Conservation (phyloP, 2,113 vertebrate genomes). For the Rousettus leschenaultii region DNA sequence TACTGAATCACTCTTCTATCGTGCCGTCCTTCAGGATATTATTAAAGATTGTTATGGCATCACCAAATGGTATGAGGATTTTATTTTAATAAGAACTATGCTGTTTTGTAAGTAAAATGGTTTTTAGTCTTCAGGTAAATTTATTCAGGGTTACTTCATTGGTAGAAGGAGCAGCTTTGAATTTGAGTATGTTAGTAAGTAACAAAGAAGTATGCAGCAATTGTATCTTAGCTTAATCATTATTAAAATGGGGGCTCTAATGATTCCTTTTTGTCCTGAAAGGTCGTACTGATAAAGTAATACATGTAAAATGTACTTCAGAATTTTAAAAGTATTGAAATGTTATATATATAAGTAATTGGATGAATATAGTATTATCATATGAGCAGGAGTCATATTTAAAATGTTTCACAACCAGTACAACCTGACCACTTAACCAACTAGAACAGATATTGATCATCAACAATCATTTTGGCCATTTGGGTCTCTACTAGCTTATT, state of each 20-base stretch:
- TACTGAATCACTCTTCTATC: conserved; percentile 95
- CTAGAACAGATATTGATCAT: not conserved
- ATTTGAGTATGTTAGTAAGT: not conserved
- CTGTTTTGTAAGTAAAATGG: not conserved
- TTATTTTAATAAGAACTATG: conserved; percentile 46
- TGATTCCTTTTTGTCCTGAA: not conserved
- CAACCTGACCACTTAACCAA: not conserved
- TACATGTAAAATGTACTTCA: not conserved
- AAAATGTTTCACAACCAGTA: not conserved
- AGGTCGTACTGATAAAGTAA: not conserved
- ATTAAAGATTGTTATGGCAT: conserved; percentile 91
- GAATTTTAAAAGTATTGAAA: conserved; percentile 1
- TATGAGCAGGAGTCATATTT: not conserved
- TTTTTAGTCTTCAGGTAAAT: conserved; percentile 23
- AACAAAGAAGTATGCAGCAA: not conserved
- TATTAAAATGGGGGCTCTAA: not conserved
- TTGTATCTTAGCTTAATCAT: not conserved
- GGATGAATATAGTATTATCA: not conserved
- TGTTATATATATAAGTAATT: not conserved
- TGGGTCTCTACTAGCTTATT: not conserved
- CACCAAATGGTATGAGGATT: conserved; percentile 89
- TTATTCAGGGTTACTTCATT: conserved; percentile 24
- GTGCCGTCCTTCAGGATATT: conserved; percentile 96
- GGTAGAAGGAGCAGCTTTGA: not conserved
- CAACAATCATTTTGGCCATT: not conserved